Conservation (phyloP, 2,113 vertebrate species). For the Xenopus borealis region DNA sequence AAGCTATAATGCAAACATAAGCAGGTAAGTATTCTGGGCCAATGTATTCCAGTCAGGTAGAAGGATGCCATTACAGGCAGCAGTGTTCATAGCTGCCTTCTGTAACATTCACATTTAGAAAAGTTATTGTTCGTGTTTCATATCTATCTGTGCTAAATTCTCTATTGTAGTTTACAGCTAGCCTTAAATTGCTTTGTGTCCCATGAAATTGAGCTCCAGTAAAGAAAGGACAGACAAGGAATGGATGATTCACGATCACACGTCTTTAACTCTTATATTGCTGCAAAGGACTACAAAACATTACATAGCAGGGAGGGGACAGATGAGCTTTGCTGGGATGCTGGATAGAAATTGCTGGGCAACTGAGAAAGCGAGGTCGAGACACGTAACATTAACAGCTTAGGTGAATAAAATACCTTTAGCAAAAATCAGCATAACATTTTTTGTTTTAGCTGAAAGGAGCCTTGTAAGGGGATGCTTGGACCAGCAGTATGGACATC, state of each 20-base stretch:
- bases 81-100: slow-evolving; percentile 30
- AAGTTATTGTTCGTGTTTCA: slow-evolving; percentile 44
- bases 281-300: neutral
- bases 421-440: neutral
- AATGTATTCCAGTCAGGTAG: slow-evolving; percentile 35
- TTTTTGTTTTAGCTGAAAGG: no score
- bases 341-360: neutral
- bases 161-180: slow-evolving; percentile 36
- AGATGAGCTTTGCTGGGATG: no score
- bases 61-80: slow-evolving; percentile 17
- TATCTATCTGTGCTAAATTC: slow-evolving; percentile 42
- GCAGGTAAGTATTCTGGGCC: slow-evolving; percentile 1
- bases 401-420: neutral
- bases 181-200: slow-evolving; percentile 44
- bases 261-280: slow-evolving; percentile 17
- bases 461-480: no score
- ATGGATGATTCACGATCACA: slow-evolving; percentile 19
- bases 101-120: slow-evolving; percentile 41
- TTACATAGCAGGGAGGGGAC: neutral
- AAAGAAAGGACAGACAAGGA: slow-evolving; percentile 31
- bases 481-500: no score
- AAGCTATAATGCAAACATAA: no score
- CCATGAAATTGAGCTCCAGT: slow-evolving; percentile 45
- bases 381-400: neutral
- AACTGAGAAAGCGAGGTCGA: neutral